phyloP scores from a whole-genome alignment of 2,888 invertebrate species.

The Meloe dianella region DNA sequence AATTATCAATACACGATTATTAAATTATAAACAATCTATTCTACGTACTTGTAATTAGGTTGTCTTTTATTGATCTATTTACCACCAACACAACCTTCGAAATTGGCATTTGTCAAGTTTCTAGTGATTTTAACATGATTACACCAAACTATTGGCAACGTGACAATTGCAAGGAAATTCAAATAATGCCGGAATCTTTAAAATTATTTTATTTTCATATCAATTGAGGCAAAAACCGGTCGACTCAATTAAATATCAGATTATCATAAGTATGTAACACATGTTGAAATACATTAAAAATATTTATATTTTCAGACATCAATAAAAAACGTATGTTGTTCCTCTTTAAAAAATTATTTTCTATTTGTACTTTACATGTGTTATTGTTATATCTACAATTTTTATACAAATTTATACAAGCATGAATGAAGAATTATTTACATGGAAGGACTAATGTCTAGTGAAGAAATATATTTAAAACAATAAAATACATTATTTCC shows the following conservation, averaged over 20 bases:
- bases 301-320: background rate
- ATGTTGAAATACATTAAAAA: slow-evolving; percentile 8
- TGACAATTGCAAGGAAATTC: background rate
- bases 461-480: background rate
- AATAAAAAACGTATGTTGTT: slow-evolving; percentile 1
- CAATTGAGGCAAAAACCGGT: slow-evolving; percentile 1
- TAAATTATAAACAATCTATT: slow-evolving; percentile 13
- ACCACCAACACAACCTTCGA: slow-evolving; percentile 31
- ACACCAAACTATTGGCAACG: background rate
- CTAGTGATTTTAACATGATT: background rate
- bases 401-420: slow-evolving; percentile 18
- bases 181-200: background rate
- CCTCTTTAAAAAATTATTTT: slow-evolving; percentile 12
- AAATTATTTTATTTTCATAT: background rate
- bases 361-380: slow-evolving; percentile 19
- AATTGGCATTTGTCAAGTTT: slow-evolving; percentile 1
- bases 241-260: background rate
- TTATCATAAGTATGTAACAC: background rate
- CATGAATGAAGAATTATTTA: slow-evolving; percentile 13
- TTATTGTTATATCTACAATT: slow-evolving; percentile 13
- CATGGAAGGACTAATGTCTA: slow-evolving; percentile 15
- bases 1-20: background rate
- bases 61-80: slow-evolving; percentile 31
- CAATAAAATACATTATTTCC: background rate
- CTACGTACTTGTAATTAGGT: background rate